Evolutionary conservation across 2,113 vertebrate genomes (phyloP), one percentile per base, ranked within the genome.

Genomic region (Romanogobio albipinnatus): DNA sequence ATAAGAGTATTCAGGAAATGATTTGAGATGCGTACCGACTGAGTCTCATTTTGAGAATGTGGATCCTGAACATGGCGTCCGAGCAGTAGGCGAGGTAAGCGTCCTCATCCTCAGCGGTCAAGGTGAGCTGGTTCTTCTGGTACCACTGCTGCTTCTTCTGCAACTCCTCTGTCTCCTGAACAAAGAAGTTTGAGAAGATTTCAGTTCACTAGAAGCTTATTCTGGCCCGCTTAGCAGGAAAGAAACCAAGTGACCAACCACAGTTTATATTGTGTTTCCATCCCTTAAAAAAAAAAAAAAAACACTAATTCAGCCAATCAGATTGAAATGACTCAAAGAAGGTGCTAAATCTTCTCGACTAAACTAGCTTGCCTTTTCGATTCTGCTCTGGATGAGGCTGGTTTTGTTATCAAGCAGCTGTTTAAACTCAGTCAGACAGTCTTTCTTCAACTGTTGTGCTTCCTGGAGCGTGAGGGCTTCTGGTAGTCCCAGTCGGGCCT

Each of bases 301-400:
- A 15, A 19, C 17, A 17, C 6, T 36, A 19, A 68, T 36, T 36
- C 29, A 70, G 36, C 33, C 66, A 70, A 39, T 39, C 66, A 70
- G 66, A 36, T 9, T 70, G 7, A 39, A 68, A 39, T 17, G 9
- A 17, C 14, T 39, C 36, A n/a, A n/a, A n/a, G 70, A 49, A 49
- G 13, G 22, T 49, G 45, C 2, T 47, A 75, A 49, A 47, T 68
- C 15, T 64, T 62, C 14, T 45, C 3, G 24, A 62, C 13, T 4
- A 3, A n/a, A 26, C n/a, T 8, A 53, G 29, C 61, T 1, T 81
- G 45, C 97, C 96, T 94, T 94, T 53, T 96, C 86, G 1, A 94
- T 93, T 14, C 89, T 94, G 0, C 93, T 91, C 90, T 96, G 96
- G 59, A 97, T 95, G 77, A 94, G 90, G 79, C 94, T 95, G 76